Evolutionary conservation across 1,140 invertebrate genomes (phyloP).

Genomic region (Drosophila willistoni): DNA sequence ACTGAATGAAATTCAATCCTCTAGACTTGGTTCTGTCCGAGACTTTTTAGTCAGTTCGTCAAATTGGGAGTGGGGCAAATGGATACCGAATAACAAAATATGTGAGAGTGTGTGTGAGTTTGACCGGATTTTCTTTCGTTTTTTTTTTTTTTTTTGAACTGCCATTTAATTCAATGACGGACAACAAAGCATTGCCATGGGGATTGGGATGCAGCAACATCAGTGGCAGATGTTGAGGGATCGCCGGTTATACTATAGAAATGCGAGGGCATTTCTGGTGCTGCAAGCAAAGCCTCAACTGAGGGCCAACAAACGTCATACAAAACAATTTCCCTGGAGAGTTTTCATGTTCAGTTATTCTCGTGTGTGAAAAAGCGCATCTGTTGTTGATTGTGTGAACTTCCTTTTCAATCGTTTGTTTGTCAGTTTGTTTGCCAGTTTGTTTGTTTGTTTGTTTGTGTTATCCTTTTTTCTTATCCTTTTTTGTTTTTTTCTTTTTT

Average conservation of each 20-base stretch:
- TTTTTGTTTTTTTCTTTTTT: slow-evolving; percentile 34
- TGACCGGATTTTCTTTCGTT: too few relatives aligned
- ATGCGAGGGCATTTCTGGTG: slow-evolving; percentile 34
- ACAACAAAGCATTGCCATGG: slow-evolving; percentile 70
- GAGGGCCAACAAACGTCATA: slow-evolving; percentile 46
- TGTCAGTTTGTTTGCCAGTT: slow-evolving; percentile 56
- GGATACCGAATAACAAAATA: slow-evolving; percentile 13
- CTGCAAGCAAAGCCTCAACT: slow-evolving; percentile 33
- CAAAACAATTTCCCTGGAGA: slow-evolving; percentile 80
- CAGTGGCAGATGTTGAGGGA: slow-evolving; percentile 29
- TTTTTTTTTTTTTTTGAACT: slow-evolving; percentile 37
- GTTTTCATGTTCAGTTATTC: slow-evolving; percentile 77
- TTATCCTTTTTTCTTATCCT: slow-evolving; percentile 30
- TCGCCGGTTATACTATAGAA: background rate
- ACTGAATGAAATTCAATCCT: slow-evolving; percentile 8
- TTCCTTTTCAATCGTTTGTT: slow-evolving; percentile 79
- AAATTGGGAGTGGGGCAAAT: background rate
- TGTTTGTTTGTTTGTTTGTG: slow-evolving; percentile 49
- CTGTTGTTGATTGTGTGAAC: slow-evolving; percentile 80
- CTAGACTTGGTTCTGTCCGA: background rate
- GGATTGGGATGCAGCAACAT: slow-evolving; percentile 60
- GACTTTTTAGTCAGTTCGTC: slow-evolving; percentile 7
- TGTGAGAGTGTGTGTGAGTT: background rate
- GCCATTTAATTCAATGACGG: slow-evolving; percentile 77
- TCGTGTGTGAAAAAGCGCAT: slow-evolving; percentile 79